These are phyloP conservation scores for Mycetomoellerius zeteki DNA, from an alignment of 1,140 invertebrate species.

Conservation along the genomic window DNA sequence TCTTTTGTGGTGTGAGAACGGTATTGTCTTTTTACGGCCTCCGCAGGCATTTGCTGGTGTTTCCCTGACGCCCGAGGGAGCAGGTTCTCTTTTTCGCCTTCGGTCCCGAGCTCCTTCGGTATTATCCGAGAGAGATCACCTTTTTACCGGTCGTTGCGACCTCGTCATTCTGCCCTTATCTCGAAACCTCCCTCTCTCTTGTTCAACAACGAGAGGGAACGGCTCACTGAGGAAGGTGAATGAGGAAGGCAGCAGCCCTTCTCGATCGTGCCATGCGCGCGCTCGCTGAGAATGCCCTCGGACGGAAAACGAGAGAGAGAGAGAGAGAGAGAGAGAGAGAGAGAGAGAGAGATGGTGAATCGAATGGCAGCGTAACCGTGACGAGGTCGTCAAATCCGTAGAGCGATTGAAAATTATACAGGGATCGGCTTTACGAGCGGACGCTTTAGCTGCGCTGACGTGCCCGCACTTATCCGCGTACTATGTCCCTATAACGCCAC, in stretches of 20 bases:
- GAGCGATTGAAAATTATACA: constrained; percentile 87
- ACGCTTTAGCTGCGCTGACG: constrained; percentile 79
- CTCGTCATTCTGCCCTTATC: constrained; percentile 87
- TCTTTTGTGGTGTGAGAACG: constrained; percentile 78
- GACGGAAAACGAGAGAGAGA: constrained; percentile 59
- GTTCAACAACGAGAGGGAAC: constrained; percentile 53
- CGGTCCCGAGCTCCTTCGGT: constrained; percentile 67
- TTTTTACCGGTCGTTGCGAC: constrained; percentile 87
- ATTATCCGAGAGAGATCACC: constrained; percentile 85
- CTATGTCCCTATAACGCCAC: constrained; percentile 58
- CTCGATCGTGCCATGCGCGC: constrained; percentile 17
- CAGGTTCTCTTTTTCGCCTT: constrained; percentile 45
- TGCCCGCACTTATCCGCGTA: constrained; percentile 70
- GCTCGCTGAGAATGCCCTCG: constrained; percentile 2
- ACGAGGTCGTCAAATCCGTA: constrained; percentile 86
- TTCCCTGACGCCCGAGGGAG: constrained; percentile 76
- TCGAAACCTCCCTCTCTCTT: constrained; percentile 76
- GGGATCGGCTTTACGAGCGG: constrained; percentile 86
- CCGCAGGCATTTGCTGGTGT: constrained; percentile 73
- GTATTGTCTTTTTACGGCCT: constrained; percentile 85
- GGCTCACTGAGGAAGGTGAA: constrained; percentile 64
- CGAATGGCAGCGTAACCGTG: constrained; percentile 73
- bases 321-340: constrained; percentile 61
- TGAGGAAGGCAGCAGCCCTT: constrained; percentile 58
- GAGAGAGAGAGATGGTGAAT: constrained; percentile 54